phyloP scores from a whole-genome alignment of 2,797 vertebrate genomes.

The Aselliscus stoliczkanus region DNA sequence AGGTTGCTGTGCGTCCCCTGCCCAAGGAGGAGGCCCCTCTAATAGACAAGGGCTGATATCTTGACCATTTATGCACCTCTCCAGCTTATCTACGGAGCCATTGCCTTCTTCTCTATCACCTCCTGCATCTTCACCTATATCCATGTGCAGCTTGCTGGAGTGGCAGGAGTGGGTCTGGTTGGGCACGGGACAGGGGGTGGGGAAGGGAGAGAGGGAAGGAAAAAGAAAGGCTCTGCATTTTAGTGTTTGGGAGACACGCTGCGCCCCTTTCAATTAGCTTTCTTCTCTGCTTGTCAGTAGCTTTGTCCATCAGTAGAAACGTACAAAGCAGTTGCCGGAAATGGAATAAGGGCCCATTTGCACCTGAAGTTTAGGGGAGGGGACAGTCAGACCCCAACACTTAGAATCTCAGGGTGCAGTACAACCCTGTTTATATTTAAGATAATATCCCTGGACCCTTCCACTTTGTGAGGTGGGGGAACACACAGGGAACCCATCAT shows the following conservation, averaged over 20 bases:
- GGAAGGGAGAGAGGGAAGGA: background rate
- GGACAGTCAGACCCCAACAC: background rate
- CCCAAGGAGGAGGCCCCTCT: background rate
- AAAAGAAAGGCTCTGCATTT: background rate
- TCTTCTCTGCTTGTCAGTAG: background rate
- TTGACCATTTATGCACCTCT: constrained; percentile 63
- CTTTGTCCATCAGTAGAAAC: background rate
- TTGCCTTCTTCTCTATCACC: constrained; percentile 64
- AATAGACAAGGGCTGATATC: constrained; percentile 41
- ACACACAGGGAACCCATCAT: background rate
- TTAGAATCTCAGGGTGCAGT: background rate
- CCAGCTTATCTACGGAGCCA: constrained; percentile 53
- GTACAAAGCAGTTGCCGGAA: background rate
- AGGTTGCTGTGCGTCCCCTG: too few relatives aligned
- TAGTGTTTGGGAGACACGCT: background rate
- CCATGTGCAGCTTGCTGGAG: constrained; percentile 49
- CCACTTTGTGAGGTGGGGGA: background rate
- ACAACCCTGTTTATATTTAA: background rate
- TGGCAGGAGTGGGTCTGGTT: too few relatives aligned
- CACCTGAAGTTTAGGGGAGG: background rate
- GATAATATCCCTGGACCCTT: background rate
- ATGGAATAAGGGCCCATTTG: background rate
- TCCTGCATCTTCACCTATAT: constrained; percentile 61
- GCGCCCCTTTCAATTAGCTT: too few relatives aligned
- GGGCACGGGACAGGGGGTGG: background rate